A percentile compares a stretch with the other conserved stretches of the same genome.
Conservation (phyloP, 2,797 vertebrate species). For the Platalea minor region DNA sequence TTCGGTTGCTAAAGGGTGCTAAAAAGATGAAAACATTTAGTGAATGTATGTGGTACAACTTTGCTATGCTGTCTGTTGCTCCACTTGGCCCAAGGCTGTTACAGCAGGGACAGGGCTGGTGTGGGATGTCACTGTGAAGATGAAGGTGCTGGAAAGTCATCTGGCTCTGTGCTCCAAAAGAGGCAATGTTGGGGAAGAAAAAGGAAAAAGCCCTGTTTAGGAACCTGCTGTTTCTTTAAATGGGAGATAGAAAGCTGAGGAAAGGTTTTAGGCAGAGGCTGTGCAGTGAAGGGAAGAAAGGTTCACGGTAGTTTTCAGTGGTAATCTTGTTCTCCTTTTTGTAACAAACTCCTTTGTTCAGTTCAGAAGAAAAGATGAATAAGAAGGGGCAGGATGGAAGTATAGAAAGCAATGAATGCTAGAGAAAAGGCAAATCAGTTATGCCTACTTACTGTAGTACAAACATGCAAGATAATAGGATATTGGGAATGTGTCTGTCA, state of each 20-base stretch:
- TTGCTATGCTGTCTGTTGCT: not conserved
- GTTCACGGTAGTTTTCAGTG: not conserved
- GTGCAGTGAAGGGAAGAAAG: not conserved
- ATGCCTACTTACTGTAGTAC: constrained; percentile 16
- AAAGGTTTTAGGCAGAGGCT: not conserved
- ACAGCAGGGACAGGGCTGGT: not conserved
- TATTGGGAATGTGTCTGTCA: constrained; percentile 37
- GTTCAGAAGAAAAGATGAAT: constrained; percentile 10
- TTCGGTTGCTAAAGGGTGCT: not conserved
- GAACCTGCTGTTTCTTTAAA: not conserved
- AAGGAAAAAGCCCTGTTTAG: not conserved
- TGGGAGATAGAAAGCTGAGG: not conserved
- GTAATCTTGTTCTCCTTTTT: constrained; percentile 9
- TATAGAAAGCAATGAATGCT: constrained; percentile 1
- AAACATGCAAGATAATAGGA: constrained; percentile 21
- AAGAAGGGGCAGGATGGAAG: not conserved
- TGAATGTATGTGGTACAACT: not conserved
- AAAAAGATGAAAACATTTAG: not conserved
- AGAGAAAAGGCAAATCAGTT: constrained; percentile 22
- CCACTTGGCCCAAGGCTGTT: not conserved
- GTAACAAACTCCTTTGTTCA: not conserved
- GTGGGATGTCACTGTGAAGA: not conserved
- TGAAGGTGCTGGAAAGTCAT: not conserved
- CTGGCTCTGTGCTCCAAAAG: not conserved
- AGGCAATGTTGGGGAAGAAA: not conserved